A percentile compares a stretch with the other conserved stretches of the same genome.
phyloP scores from a whole-genome alignment of 2,113 vertebrate genomes.

The Telmatochromis brachygnathus region DNA sequence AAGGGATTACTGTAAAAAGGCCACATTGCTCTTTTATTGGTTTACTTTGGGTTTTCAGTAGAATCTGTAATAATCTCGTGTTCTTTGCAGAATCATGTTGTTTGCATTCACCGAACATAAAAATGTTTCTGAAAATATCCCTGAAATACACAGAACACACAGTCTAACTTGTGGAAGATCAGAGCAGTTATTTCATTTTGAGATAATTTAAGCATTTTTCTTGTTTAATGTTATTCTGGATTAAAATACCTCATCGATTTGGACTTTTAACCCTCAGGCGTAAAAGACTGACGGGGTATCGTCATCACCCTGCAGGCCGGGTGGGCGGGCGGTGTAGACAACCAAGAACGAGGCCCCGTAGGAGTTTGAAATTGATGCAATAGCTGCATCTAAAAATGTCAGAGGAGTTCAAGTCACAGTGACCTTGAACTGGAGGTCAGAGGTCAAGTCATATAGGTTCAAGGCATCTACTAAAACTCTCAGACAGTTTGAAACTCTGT shows the following conservation, averaged over 20 bases:
- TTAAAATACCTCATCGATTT: neutral
- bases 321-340: neutral
- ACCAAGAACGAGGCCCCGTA: rapidly evolving
- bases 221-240: neutral
- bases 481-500: neutral
- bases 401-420: neutral
- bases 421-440: neutral
- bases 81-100: neutral
- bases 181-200: neutral
- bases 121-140: neutral
- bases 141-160: neutral
- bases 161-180: neutral
- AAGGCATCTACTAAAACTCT: neutral
- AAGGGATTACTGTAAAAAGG: neutral
- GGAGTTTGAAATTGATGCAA: neutral
- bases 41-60: neutral
- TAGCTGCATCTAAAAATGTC: neutral
- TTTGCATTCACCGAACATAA: neutral
- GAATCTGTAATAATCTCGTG: neutral
- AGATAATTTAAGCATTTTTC: rapidly evolving
- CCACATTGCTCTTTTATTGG: conserved; percentile 8
- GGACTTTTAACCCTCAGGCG: neutral
- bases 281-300: neutral
- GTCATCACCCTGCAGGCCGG: neutral
- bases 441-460: neutral